A percentile compares a stretch with the other conserved stretches of the same genome.
Evolutionary conservation across 64 coral and sea anemone genomes (phyloP).

Genomic region (Pocillopora damicornis): DNA sequence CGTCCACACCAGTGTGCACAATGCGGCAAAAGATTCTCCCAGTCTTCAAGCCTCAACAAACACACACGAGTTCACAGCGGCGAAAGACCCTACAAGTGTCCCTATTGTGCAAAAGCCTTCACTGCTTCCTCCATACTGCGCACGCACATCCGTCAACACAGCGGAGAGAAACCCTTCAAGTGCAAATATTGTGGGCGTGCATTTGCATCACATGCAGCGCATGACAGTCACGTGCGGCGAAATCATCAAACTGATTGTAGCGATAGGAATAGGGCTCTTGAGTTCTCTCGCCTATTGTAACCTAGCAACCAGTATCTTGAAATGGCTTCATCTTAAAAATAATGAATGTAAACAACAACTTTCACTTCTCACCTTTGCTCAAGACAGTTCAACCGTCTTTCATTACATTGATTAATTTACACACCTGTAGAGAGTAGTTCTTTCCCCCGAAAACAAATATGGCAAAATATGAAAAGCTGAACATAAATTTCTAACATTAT

Average conservation of each 20-base stretch:
- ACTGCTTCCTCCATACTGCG: conserved; percentile 66
- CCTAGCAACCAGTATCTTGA: not conserved
- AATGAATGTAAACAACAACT: not conserved
- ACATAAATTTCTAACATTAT: too few species aligned
- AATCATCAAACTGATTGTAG: conserved; percentile 2
- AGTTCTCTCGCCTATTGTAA: not conserved
- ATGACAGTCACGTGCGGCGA: conserved; percentile 77
- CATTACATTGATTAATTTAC: too few species aligned
- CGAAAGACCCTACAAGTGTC: conserved; percentile 55
- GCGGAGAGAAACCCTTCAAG: conserved; percentile 70
- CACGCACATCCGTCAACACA: conserved; percentile 64
- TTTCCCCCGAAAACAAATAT: too few species aligned
- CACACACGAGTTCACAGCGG: conserved; percentile 44
- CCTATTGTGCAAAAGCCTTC: conserved; percentile 50
- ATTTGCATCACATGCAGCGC: conserved; percentile 69
- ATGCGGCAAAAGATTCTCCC: conserved; percentile 47
- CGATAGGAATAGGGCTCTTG: not conserved
- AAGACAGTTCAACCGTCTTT: too few species aligned
- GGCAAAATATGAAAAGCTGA: too few species aligned
- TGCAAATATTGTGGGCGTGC: conserved; percentile 60
- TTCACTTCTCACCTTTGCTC: too few species aligned
- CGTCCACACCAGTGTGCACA: conserved; percentile 47
- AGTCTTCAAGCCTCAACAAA: conserved; percentile 50
- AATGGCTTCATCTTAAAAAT: too few species aligned
- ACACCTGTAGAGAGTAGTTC: too few species aligned